phyloP scores from a whole-genome alignment of 2,888 invertebrate species.

The Cancer borealis region DNA sequence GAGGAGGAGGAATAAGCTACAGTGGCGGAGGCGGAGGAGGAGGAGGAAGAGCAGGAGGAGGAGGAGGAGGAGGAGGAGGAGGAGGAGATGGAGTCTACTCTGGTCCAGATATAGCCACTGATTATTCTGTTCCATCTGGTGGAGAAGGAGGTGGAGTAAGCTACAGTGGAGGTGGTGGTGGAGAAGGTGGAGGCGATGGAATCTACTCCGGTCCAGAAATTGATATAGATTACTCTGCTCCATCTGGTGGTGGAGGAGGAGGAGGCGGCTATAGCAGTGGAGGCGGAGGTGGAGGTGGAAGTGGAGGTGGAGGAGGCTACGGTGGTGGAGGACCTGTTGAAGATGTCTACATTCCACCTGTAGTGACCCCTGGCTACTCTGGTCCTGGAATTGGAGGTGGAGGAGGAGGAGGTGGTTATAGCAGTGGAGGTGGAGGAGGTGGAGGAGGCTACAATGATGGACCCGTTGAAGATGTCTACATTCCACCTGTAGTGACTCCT shows the following conservation, averaged over 20 bases:
- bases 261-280: neutral
- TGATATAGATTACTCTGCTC: neutral
- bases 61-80: neutral
- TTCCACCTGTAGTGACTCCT: neutral
- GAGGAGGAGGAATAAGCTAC: neutral
- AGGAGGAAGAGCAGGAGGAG: neutral
- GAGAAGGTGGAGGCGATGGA: neutral
- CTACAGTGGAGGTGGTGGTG: neutral
- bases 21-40: neutral
- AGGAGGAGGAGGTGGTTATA: neutral
- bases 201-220: neutral
- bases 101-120: neutral
- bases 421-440: neutral
- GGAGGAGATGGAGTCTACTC: slow-evolving; percentile 8
- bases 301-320: neutral
- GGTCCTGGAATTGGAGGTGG: neutral
- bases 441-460: neutral
- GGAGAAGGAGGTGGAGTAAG: neutral
- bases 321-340: neutral
- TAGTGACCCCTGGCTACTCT: neutral
- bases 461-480: too few relatives aligned
- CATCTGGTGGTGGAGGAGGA: neutral
- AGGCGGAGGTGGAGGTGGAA: neutral
- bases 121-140: neutral
- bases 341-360: neutral